Evolutionary conservation across 1,140 invertebrate genomes (phyloP).

Genomic region (Anthonomus grandis): DNA sequence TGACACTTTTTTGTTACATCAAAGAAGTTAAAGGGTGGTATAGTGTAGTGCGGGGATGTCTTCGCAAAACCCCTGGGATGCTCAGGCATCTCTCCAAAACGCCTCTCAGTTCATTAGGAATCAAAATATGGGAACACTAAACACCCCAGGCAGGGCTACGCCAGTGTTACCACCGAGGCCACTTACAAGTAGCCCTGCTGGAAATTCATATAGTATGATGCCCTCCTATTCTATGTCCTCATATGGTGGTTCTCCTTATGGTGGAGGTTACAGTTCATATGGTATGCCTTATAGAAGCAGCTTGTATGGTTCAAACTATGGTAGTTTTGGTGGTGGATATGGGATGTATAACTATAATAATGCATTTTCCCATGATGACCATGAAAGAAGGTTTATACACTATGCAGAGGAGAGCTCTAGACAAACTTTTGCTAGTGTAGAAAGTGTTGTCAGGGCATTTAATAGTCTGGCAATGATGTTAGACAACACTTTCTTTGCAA

Average conservation of each 20-base stretch:
- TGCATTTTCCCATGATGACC: slow-evolving; percentile 50
- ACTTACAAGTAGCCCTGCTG: slow-evolving; percentile 18
- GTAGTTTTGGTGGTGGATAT: slow-evolving; percentile 37
- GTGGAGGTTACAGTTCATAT: slow-evolving; percentile 23
- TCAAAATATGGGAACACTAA: slow-evolving; percentile 16
- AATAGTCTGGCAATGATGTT: slow-evolving; percentile 94
- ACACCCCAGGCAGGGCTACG: slow-evolving; percentile 22
- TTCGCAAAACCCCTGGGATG: slow-evolving; percentile 12
- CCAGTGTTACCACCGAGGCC: slow-evolving; percentile 44
- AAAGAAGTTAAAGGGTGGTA: too few relatives aligned
- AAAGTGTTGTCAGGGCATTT: slow-evolving; percentile 87
- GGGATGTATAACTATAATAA: slow-evolving; percentile 40
- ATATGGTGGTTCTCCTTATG: slow-evolving; percentile 30
- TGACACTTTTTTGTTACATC: too few relatives aligned
- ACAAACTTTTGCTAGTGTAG: slow-evolving; percentile 90
- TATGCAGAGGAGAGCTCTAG: slow-evolving; percentile 87
- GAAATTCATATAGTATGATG: slow-evolving; percentile 25
- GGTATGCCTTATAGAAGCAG: slow-evolving; percentile 38
- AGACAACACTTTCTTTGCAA: slow-evolving; percentile 92
- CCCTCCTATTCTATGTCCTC: too few relatives aligned
- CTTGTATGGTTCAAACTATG: slow-evolving; percentile 41
- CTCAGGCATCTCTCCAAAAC: slow-evolving; percentile 26
- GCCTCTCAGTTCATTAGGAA: slow-evolving; percentile 29
- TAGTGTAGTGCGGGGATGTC: too few relatives aligned
- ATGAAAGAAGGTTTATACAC: slow-evolving; percentile 72